Conservation (phyloP, 2,797 vertebrate genomes). For the Acipenser transmontanus region DNA sequence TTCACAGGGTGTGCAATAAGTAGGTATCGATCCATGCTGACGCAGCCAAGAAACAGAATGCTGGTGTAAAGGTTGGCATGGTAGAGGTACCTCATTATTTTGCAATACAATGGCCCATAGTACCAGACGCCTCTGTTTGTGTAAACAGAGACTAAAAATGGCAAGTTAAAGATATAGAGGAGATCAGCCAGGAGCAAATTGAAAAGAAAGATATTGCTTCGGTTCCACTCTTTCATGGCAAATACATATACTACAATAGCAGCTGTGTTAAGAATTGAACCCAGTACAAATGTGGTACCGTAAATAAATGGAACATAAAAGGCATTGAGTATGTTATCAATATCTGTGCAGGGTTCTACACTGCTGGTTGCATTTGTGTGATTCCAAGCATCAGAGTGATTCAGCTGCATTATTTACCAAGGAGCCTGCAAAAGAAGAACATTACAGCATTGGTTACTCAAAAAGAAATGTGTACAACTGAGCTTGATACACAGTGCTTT, state of each 20-base stretch:
- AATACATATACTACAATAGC: conserved; percentile 24
- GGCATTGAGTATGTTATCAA: neutral
- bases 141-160: conserved; percentile 24
- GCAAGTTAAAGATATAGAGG: conserved; percentile 23
- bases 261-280: conserved; percentile 16
- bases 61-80: conserved; percentile 28
- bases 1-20: conserved; percentile 14
- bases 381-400: neutral
- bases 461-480: too few relatives aligned
- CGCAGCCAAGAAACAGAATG: conserved; percentile 24
- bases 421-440: too few relatives aligned
- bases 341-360: neutral
- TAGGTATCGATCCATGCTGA: conserved; percentile 24
- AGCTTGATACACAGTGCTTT: too few relatives aligned
- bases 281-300: conserved; percentile 20
- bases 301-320: conserved; percentile 18
- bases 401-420: too few relatives aligned
- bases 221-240: conserved; percentile 23
- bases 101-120: conserved; percentile 23
- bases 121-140: conserved; percentile 18
- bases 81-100: conserved; percentile 19
- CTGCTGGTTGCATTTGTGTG: neutral
- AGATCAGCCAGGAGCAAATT: conserved; percentile 26
- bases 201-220: conserved; percentile 23
- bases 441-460: too few relatives aligned